phyloP scores from a whole-genome alignment of 1,140 invertebrate species.

The Drosophila ogumai region DNA sequence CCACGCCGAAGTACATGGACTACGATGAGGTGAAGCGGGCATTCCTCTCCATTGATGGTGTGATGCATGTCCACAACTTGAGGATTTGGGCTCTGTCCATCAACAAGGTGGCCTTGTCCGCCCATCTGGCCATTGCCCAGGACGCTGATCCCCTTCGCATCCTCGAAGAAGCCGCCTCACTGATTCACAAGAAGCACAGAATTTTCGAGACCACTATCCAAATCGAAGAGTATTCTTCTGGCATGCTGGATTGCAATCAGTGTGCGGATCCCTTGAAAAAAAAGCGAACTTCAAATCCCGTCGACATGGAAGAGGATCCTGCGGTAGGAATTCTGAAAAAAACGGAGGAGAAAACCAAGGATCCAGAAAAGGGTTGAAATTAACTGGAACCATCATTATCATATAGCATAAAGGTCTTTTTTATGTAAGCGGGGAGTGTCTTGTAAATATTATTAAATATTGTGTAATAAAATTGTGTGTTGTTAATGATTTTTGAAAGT shows the following conservation, averaged over 20 bases:
- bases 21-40: slow-evolving; percentile 86
- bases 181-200: slow-evolving; percentile 94
- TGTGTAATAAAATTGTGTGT: not conserved
- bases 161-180: slow-evolving; percentile 91
- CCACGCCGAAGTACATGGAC: slow-evolving; percentile 88
- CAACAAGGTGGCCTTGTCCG: slow-evolving; percentile 96
- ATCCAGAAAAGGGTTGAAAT: slow-evolving; percentile 3
- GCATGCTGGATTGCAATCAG: slow-evolving; percentile 95
- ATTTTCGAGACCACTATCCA: slow-evolving; percentile 99
- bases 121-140: slow-evolving; percentile 95
- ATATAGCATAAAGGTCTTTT: not conserved
- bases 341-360: not conserved
- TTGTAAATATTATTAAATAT: not conserved
- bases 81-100: slow-evolving; percentile 98
- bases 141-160: slow-evolving; percentile 91
- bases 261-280: slow-evolving; percentile 85
- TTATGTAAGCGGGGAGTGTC: not conserved
- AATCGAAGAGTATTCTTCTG: slow-evolving; percentile 96
- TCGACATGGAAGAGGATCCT: slow-evolving; percentile 26
- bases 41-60: slow-evolving; percentile 93
- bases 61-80: slow-evolving; percentile 96
- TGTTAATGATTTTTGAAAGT: too few relatives aligned
- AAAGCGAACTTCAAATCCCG: not conserved
- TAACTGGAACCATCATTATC: not conserved
- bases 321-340: not conserved